Conservation (phyloP, 2,888 invertebrate species). For the Papilio elwesi region DNA sequence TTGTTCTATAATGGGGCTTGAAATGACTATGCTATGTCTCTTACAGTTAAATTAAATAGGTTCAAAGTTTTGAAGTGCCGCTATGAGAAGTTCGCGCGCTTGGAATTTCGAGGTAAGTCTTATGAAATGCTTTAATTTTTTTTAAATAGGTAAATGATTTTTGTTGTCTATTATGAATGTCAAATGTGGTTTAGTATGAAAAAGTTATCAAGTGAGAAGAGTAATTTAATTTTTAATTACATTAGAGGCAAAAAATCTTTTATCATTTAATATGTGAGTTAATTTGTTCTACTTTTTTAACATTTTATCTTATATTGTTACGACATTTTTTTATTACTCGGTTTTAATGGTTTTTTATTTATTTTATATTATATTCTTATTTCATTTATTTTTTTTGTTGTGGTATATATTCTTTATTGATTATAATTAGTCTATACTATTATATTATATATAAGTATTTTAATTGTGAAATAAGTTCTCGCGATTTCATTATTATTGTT, state of each 20-base stretch:
- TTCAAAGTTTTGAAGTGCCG: conserved; percentile 88
- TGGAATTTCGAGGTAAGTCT: conserved; percentile 91
- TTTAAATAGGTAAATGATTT: background rate
- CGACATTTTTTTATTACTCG: too few relatives aligned
- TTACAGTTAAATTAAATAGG: conserved; percentile 87
- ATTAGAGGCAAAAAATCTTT: too few relatives aligned
- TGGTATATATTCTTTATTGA: too few relatives aligned
- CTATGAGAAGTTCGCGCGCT: conserved; percentile 86
- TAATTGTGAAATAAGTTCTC: background rate
- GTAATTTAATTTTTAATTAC: too few relatives aligned
- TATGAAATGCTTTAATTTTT: conserved; percentile 12
- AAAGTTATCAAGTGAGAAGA: too few relatives aligned
- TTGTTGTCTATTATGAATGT: background rate
- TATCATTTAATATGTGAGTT: too few relatives aligned
- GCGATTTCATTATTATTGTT: background rate
- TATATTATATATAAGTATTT: background rate
- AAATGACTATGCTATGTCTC: conserved; percentile 82
- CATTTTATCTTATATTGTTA: too few relatives aligned
- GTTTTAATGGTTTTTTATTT: background rate
- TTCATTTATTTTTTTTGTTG: too few relatives aligned
- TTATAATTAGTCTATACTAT: too few relatives aligned
- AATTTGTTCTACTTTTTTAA: too few relatives aligned
- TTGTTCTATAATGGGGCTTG: conserved; percentile 28
- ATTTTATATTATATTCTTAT: background rate
- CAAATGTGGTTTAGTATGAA: too few relatives aligned